Base-by-base conservation (phyloP, 2,888 invertebrate species). In the Eubasilissa splendida region DNA sequence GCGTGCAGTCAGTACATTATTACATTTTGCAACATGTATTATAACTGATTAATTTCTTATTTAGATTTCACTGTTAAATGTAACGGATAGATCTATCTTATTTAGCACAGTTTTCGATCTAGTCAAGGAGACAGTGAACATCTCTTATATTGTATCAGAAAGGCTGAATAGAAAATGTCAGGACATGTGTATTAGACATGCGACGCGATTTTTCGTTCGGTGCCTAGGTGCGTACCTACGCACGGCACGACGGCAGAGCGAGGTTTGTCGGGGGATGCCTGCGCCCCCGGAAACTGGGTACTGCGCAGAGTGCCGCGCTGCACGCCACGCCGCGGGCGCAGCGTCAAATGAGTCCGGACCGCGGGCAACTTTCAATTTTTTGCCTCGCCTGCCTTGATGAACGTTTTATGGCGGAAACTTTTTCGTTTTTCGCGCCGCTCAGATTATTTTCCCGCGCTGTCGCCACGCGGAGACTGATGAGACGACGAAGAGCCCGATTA, bases 351-450 rank as follows among this genome's bases (percentile, higher is more conserved):
- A 70, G 56, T 58, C 66, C 31, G 33, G 76, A 54, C 76, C 76
- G 70, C 80, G 59, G 76, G 79, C 74, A 58, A 79, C 56, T 80
- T 80, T 66, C 59, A 70, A 80, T 80, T 80, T 80, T 68, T 68
- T 76, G 80, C 80, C 54, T 76, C 76, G 76, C 80, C 74, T 10
- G 54, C 74, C 73, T 66, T 79, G 79, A 79, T 79, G 79, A 79
- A 80, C 70, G 80, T 80, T 80, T 80, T 76, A 80, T 70, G 60
- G 68, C 42, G 42, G n/a, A 66, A 56, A 54, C 66, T 56, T 65
- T 54, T 63, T 52, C 54, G 10, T 65, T 75, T 73, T 75, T 60
- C 54, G 53, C 76, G 63, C 65, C 52, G 31, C 8, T 65, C 53
- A 70, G 77, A 77, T 77, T 77, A 77, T 68, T 76, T 76, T 76